Evolutionary conservation across 2,797 vertebrate genomes (phyloP).

Genomic region (Sebastes oblongus): DNA sequence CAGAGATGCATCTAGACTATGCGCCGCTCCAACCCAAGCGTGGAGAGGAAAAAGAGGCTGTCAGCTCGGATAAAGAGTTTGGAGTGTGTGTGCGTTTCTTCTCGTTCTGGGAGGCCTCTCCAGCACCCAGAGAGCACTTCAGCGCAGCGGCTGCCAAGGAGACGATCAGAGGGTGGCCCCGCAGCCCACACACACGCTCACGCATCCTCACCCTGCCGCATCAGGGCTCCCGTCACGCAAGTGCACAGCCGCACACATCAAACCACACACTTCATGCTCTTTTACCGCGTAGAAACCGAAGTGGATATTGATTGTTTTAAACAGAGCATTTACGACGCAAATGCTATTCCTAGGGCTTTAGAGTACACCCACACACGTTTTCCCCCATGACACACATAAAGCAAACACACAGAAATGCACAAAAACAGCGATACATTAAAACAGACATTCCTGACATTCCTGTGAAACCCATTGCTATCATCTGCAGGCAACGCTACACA

Average conservation of each 20-base stretch:
- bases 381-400: conserved; percentile 40
- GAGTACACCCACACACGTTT: conserved; percentile 70
- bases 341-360: conserved; percentile 69
- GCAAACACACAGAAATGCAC: conserved; percentile 14
- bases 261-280: conserved; percentile 45
- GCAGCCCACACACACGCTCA: conserved; percentile 79
- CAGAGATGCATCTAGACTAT: conserved; percentile 67
- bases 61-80: conserved; percentile 73
- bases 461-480: conserved; percentile 46
- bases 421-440: conserved; percentile 45
- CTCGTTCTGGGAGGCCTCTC: conserved; percentile 68
- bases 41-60: conserved; percentile 65
- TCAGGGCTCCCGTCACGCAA: conserved; percentile 48
- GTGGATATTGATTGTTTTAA: conserved; percentile 80
- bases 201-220: conserved; percentile 70
- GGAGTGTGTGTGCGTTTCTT: conserved; percentile 48
- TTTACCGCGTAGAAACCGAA: conserved; percentile 53
- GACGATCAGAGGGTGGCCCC: conserved; percentile 77
- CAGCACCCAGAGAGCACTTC: conserved; percentile 73
- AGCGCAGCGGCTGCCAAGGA: conserved; percentile 75
- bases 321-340: conserved; percentile 75
- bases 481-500: conserved; percentile 29
- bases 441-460: conserved; percentile 55
- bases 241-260: conserved; percentile 21
- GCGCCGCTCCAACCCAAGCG: conserved; percentile 48